These are phyloP conservation scores for Cotesia vestalis DNA, from an alignment of 1,140 invertebrate species.

Conservation along the genomic window DNA sequence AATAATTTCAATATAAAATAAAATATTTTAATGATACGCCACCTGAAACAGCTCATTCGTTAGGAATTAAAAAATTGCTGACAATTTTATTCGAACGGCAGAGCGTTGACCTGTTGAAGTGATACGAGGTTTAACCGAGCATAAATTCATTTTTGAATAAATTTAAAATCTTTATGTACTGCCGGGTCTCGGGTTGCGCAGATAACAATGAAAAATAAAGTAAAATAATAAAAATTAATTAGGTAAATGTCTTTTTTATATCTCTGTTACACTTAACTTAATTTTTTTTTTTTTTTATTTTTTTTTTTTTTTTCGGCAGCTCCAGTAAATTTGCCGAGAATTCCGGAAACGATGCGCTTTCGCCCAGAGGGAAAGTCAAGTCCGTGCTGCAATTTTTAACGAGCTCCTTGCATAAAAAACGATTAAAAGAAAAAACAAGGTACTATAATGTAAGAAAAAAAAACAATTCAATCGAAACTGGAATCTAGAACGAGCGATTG, in stretches of 20 bases:
- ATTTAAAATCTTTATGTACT: too few species aligned
- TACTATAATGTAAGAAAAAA: slow-evolving; percentile 10
- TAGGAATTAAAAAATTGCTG: slow-evolving; percentile 10
- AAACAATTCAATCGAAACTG: background rate
- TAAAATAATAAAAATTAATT: slow-evolving; percentile 1
- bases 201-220: slow-evolving; percentile 16
- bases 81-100: slow-evolving; percentile 9
- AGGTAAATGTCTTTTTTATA: too few species aligned
- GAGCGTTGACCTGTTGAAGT: slow-evolving; percentile 15
- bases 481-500: slow-evolving; percentile 16
- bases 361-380: slow-evolving; percentile 34
- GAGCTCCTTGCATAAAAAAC: slow-evolving; percentile 29
- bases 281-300: background rate
- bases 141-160: slow-evolving; percentile 1
- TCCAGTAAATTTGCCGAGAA: slow-evolving; percentile 34
- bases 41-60: background rate
- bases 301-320: slow-evolving; percentile 13
- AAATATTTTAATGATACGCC: background rate
- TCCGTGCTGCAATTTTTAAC: slow-evolving; percentile 37
- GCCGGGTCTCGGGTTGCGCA: too few species aligned
- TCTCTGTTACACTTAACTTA: slow-evolving; percentile 3
- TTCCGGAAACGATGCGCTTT: slow-evolving; percentile 41
- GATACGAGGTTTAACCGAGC: background rate
- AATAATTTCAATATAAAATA: background rate
- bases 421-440: slow-evolving; percentile 18